phyloP scores from a whole-genome alignment of 2,113 vertebrate species.

The Holacanthus passer region DNA sequence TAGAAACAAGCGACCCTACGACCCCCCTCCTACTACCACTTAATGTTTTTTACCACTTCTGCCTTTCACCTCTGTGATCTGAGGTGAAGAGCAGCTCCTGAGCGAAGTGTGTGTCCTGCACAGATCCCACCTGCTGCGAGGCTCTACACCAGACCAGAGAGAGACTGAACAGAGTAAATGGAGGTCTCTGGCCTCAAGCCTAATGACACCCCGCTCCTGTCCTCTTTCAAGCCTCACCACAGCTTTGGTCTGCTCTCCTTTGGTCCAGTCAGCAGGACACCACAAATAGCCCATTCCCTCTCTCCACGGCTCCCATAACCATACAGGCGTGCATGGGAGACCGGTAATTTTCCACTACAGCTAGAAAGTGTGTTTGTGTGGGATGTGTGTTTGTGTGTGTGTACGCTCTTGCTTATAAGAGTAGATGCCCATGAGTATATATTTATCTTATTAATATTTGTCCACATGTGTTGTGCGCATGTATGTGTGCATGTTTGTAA shows the following conservation, averaged over 20 bases:
- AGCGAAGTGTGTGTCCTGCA: slow-evolving; percentile 27
- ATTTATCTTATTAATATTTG: slow-evolving; percentile 35
- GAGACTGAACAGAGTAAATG: slow-evolving; percentile 47
- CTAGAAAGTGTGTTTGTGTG: slow-evolving; percentile 31
- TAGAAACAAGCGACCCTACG: background rate
- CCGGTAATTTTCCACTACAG: slow-evolving; percentile 72
- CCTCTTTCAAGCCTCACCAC: slow-evolving; percentile 65
- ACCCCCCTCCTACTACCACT: background rate
- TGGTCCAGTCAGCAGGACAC: slow-evolving; percentile 70
- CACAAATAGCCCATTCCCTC: slow-evolving; percentile 71
- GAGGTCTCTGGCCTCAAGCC: slow-evolving; percentile 60
- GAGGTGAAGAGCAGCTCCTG: slow-evolving; percentile 36
- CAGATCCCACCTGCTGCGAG: slow-evolving; percentile 51
- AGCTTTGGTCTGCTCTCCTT: slow-evolving; percentile 58
- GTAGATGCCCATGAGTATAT: slow-evolving; percentile 17
- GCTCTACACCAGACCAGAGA: slow-evolving; percentile 37
- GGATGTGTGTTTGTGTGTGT: slow-evolving; percentile 9
- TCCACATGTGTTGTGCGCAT: slow-evolving; percentile 41
- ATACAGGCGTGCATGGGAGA: slow-evolving; percentile 42
- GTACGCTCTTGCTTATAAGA: background rate
- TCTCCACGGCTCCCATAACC: slow-evolving; percentile 56
- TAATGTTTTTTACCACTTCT: background rate
- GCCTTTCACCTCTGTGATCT: slow-evolving; percentile 32
- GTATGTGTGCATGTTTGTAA: slow-evolving; percentile 42
- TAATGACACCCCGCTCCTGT: slow-evolving; percentile 67